phyloP scores from a whole-genome alignment of 2,113 vertebrate species.

The Corydoras sp. region DNA sequence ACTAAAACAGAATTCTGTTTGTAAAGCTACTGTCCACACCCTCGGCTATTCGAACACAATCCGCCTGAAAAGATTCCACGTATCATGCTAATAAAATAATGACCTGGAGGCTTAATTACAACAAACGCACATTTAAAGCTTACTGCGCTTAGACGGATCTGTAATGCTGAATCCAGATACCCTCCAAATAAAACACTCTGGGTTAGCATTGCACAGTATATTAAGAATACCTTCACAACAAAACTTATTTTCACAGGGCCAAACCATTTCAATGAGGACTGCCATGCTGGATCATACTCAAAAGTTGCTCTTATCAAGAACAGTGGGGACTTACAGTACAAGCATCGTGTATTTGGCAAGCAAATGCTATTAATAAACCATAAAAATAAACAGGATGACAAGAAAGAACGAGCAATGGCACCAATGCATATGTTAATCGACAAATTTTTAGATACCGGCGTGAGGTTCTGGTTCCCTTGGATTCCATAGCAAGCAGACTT shows the following conservation, averaged over 20 bases:
- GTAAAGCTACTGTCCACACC: constrained; percentile 40
- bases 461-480: no score
- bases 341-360: neutral
- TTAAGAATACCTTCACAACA: constrained; percentile 20
- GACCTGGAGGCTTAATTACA: neutral
- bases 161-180: neutral
- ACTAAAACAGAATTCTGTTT: constrained; percentile 45
- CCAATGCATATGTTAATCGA: no score
- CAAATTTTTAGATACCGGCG: no score
- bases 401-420: no score
- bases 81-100: constrained; percentile 52
- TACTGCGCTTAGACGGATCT: constrained; percentile 40
- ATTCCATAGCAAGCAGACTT: no score
- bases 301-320: neutral
- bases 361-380: no score
- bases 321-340: neutral
- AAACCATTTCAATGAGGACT: neutral
- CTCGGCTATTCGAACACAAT: constrained; percentile 24
- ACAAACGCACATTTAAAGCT: neutral
- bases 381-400: no score
- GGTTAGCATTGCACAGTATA: neutral
- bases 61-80: constrained; percentile 38
- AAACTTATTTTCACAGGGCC: constrained; percentile 4
- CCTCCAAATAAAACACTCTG: no score
- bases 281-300: neutral